Conservation (phyloP, 1,140 invertebrate species). For the Protaetia brevitarsis region DNA sequence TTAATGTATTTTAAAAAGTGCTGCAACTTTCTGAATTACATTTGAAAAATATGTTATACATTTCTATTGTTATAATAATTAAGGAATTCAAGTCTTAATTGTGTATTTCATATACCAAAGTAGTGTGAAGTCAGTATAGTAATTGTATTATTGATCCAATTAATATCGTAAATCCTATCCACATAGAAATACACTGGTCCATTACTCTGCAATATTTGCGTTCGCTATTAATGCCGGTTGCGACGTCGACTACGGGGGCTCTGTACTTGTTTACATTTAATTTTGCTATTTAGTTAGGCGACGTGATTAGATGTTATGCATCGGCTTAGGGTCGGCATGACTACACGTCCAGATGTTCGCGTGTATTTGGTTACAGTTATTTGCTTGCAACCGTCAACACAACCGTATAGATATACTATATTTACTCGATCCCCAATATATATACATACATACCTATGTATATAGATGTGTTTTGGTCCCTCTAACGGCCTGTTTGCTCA, state of each 20-base stretch:
- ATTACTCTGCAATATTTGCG: not conserved
- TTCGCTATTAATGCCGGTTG: not conserved
- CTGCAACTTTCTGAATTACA: too few relatives aligned
- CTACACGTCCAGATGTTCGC: not conserved
- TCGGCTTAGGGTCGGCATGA: not conserved
- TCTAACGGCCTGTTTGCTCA: conserved; percentile 1
- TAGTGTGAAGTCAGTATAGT: too few relatives aligned
- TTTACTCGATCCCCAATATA: not conserved
- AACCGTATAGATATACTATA: not conserved
- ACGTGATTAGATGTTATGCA: conserved; percentile 14
- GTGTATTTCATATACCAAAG: too few relatives aligned
- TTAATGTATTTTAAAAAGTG: too few relatives aligned
- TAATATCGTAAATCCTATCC: not conserved
- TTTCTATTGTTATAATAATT: too few relatives aligned
- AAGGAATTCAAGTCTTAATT: too few relatives aligned
- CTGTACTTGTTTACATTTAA: conserved; percentile 9
- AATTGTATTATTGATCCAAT: not conserved
- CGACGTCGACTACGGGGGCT: not conserved
- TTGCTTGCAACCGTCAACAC: conserved; percentile 17
- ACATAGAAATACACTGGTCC: not conserved
- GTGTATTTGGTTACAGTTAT: conserved; percentile 10
- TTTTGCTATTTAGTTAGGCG: conserved; percentile 16
- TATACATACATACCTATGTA: not conserved
- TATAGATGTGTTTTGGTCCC: conserved; percentile 3
- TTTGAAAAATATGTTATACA: too few relatives aligned